A percentile compares a stretch with the other conserved stretches of the same genome.
Evolutionary conservation across 2,113 vertebrate genomes (phyloP).

Genomic region (Cyphomyrus discorhynchus): DNA sequence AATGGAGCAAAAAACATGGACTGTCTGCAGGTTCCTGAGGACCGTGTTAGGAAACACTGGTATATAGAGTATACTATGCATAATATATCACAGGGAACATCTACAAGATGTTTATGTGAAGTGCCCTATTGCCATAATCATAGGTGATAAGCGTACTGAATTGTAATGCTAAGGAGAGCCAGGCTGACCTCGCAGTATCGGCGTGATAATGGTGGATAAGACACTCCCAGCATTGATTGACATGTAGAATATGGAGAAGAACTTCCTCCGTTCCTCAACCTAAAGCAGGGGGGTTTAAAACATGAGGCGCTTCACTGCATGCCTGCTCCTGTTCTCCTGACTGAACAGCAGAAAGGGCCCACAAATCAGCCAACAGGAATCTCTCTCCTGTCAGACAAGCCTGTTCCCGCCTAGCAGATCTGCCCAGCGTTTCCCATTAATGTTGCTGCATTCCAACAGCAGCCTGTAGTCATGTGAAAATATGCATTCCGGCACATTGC

Average conservation of each 20-base stretch:
- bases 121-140: neutral
- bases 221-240: slow-evolving; percentile 93
- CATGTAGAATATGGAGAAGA: slow-evolving; percentile 98
- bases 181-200: slow-evolving; percentile 82
- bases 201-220: slow-evolving; percentile 88
- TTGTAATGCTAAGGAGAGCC: neutral
- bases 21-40: neutral
- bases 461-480: neutral
- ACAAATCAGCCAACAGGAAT: neutral
- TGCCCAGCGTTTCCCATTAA: neutral
- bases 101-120: neutral
- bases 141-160: neutral
- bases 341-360: neutral
- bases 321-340: neutral
- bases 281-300: slow-evolving; percentile 42
- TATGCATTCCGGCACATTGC: neutral
- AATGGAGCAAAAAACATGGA: neutral
- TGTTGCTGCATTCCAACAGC: neutral
- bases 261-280: slow-evolving; percentile 79
- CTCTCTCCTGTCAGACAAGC: neutral
- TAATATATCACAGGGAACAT: neutral
- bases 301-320: neutral
- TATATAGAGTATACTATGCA: neutral
- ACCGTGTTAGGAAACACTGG: neutral
- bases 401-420: neutral